A percentile compares a stretch with the other conserved stretches of the same genome.
Conservation (phyloP, 1,140 invertebrate species). For the Drosophila orena region DNA sequence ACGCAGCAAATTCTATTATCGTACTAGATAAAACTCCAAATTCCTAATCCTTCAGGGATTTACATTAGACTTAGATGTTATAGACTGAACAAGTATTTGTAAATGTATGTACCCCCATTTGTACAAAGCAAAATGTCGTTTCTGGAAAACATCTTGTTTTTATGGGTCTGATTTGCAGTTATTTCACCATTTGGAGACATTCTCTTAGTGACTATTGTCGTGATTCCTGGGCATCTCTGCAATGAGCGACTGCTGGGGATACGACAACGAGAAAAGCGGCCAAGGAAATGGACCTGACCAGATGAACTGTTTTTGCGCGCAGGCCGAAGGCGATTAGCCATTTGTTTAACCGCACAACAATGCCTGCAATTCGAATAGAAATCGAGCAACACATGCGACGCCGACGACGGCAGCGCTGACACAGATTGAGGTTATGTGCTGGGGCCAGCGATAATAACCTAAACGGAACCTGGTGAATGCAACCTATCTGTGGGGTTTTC, state of each 20-base stretch:
- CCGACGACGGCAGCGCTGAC: conserved; percentile 32
- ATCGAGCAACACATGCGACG: conserved; percentile 47
- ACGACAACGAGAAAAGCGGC: conserved; percentile 34
- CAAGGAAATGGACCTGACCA: conserved; percentile 22
- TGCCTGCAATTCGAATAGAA: conserved; percentile 4
- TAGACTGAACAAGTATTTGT: no score
- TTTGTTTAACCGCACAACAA: conserved; percentile 20
- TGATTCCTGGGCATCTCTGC: conserved; percentile 31
- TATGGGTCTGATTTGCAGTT: no score
- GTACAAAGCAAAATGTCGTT: background rate
- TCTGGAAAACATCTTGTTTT: background rate
- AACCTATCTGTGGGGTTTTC: conserved; percentile 16
- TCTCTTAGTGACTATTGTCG: no score
- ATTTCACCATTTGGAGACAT: background rate
- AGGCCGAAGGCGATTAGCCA: conserved; percentile 33
- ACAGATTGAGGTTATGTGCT: conserved; percentile 55
- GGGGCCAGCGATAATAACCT: conserved; percentile 34
- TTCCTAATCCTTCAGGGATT: no score
- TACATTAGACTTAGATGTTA: no score
- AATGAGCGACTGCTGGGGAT: conserved; percentile 30
- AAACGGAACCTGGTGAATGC: conserved; percentile 30
- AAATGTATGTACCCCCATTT: no score
- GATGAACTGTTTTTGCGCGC: conserved; percentile 11
- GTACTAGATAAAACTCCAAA: no score
- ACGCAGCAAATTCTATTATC: no score